Base-by-base conservation (phyloP, 1,140 invertebrate species). In the Halesus radiatus region DNA sequence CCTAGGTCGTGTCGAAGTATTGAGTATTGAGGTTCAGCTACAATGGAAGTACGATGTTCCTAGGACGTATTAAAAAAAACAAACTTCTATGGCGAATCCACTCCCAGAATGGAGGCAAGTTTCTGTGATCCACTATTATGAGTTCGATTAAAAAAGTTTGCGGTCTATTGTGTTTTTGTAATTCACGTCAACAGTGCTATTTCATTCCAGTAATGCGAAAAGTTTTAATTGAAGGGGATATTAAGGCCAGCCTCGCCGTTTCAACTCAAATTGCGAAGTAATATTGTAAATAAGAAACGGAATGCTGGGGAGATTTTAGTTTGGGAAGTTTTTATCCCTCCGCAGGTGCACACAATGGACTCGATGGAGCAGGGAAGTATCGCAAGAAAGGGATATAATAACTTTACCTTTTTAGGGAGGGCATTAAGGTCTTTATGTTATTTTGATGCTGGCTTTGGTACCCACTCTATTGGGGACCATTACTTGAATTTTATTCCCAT, bases 81-180 rank as follows among this genome's bases (percentile, higher is more conserved):
- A 52, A 50, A 45, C 66, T 70, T 74, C 70, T 6, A 20, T 32
- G 32, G 70, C n/a, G 45, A 52, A 16, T 20, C n/a, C 22, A 20
- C 62, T 78, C 45, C 64, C 16, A 58, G 37, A 29, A 50, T 22
- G 56, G 52, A 66, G 7, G 22, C 5, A 16, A 23, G 32, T 73
- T 77, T 74, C 64, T 29, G 26, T 62, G 75, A 76, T 78, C 32
- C 68, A 70, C 32, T 74, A 73, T 78, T 76, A 73, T 73, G 73
- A 72, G 76, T 78, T 81, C 80, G 80, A 81, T 81, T 81, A 81
- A 78, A 81, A 78, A 81, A 81, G 60, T 81, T 81, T 80, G 73
- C 26, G 73, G 73, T 58, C 54, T 73, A 81, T 81, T 81, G 75
- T 81, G 80, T 81, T 77, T 73, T 72, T 81, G 80, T 73, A 73